Conservation (phyloP, 2,797 vertebrate species). For the Semotilus atromaculatus region DNA sequence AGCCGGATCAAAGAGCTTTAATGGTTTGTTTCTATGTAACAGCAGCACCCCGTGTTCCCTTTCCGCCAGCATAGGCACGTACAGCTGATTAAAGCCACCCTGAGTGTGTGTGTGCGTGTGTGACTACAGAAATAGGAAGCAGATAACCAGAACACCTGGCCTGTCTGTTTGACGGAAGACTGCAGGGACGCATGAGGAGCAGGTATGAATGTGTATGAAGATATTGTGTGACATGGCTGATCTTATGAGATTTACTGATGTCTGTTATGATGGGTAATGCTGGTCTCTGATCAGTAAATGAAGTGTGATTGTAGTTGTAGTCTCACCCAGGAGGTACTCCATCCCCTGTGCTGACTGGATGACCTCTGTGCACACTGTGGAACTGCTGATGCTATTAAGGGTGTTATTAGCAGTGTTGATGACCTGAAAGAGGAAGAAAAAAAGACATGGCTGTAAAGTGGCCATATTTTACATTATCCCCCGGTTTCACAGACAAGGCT, state of each 20-base stretch:
- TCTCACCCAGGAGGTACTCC: slow-evolving; percentile 97
- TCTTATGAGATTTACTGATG: background rate
- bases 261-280: background rate
- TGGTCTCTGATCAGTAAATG: slow-evolving; percentile 15
- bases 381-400: slow-evolving; percentile 97
- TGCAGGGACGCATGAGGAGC: slow-evolving; percentile 7
- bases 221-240: background rate
- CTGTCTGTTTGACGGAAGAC: slow-evolving; percentile 38
- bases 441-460: slow-evolving; percentile 3
- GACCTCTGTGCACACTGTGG: slow-evolving; percentile 96
- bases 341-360: slow-evolving; percentile 98
- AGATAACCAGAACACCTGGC: slow-evolving; percentile 39
- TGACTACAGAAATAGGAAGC: background rate
- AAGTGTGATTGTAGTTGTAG: background rate
- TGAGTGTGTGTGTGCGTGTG: background rate
- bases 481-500: too few relatives aligned
- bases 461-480: background rate
- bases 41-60: background rate
- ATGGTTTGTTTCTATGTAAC: background rate
- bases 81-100: slow-evolving; percentile 34
- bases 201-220: slow-evolving; percentile 9
- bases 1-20: slow-evolving; percentile 26
- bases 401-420: slow-evolving; percentile 98
- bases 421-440: slow-evolving; percentile 76
- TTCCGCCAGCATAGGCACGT: background rate